Percentiles rank a stretch among this genome's conserved stretches.
Conservation (phyloP, 2,797 vertebrate genomes). For the Morus bassanus region DNA sequence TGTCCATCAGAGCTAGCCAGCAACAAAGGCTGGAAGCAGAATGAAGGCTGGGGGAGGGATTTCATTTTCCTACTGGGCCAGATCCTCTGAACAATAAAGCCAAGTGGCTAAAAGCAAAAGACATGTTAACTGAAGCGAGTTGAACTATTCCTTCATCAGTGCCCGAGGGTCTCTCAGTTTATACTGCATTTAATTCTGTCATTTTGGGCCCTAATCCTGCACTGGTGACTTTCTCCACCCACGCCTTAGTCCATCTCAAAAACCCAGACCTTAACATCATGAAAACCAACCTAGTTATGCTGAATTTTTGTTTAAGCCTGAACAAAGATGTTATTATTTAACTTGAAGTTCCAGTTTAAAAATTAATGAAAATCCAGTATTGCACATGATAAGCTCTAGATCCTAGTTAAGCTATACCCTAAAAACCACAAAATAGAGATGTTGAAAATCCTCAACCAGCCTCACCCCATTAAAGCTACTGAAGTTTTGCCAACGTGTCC, state of each 20-base stretch:
- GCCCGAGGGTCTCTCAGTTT: background rate
- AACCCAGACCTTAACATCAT: background rate
- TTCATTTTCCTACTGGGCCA: background rate
- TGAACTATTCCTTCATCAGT: conserved; percentile 11
- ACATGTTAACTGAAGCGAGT: conserved; percentile 38
- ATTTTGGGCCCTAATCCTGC: background rate
- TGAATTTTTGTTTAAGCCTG: background rate
- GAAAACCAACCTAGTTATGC: background rate
- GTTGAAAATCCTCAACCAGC: background rate
- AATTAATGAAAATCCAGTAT: background rate
- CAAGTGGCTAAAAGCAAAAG: conserved; percentile 48
- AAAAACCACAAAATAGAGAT: background rate
- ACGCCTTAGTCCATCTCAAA: background rate
- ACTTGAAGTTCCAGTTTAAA: background rate
- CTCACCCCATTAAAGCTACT: background rate
- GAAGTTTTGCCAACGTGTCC: background rate
- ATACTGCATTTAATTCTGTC: background rate
- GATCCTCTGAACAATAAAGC: background rate
- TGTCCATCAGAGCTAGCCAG: background rate
- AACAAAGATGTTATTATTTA: background rate
- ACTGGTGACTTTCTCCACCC: background rate
- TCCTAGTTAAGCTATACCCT: background rate
- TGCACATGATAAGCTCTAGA: background rate
- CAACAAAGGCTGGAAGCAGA: conserved; percentile 4
- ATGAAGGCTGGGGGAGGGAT: background rate